These are phyloP conservation scores for Oncorhynchus nerka DNA, from an alignment of 2,113 vertebrate species.

Conservation along the genomic window DNA sequence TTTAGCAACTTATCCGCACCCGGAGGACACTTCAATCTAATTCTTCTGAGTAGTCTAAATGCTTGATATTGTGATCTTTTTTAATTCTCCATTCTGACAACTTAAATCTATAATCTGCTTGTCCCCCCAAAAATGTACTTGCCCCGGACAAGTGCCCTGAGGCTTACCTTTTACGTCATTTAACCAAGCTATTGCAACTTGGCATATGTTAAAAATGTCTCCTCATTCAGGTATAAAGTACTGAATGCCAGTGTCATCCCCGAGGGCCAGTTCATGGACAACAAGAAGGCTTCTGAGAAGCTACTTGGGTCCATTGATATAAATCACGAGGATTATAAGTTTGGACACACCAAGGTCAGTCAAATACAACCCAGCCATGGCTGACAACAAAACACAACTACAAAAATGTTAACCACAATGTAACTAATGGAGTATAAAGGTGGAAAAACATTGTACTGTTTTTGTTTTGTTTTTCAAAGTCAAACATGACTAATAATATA, in stretches of 20 bases:
- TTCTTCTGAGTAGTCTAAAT: too few relatives aligned
- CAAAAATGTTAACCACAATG: neutral
- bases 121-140: too few relatives aligned
- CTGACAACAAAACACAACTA: neutral
- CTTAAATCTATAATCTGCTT: too few relatives aligned
- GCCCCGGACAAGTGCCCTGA: too few relatives aligned
- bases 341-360: slow-evolving; percentile 79
- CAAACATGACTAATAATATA: neutral
- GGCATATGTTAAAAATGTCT: slow-evolving; percentile 41
- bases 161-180: neutral
- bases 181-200: slow-evolving; percentile 64
- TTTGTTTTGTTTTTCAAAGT: too few relatives aligned
- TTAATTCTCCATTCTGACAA: too few relatives aligned
- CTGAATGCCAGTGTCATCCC: slow-evolving; percentile 74
- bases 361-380: neutral
- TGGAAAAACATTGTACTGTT: too few relatives aligned
- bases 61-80: too few relatives aligned
- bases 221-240: slow-evolving; percentile 20
- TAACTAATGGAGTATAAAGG: too few relatives aligned
- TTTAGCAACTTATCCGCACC: too few relatives aligned
- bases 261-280: slow-evolving; percentile 77
- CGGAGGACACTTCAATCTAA: too few relatives aligned
- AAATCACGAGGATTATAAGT: slow-evolving; percentile 80
- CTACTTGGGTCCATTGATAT: slow-evolving; percentile 77
- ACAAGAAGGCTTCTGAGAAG: slow-evolving; percentile 79